Evolutionary conservation across 2,888 invertebrate species (phyloP).

Genomic region (Parascotia fuliginaria): DNA sequence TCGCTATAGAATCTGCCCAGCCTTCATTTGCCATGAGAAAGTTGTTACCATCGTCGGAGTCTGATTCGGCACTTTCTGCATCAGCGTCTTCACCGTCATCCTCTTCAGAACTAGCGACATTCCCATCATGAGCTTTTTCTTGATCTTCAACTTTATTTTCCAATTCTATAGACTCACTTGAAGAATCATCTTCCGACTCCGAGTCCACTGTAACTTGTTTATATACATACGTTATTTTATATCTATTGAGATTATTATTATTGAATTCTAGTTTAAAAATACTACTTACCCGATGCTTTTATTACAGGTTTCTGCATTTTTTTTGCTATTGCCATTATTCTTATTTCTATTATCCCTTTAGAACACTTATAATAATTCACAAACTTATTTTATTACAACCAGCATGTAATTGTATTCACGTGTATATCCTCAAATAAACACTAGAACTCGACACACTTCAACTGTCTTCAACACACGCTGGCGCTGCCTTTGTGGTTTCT

Average conservation of each 20-base stretch:
- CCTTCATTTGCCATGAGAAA: conserved; percentile 86
- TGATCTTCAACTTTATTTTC: conserved; percentile 52
- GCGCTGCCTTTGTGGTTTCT: not conserved
- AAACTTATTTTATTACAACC: no score
- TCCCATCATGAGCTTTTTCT: conserved; percentile 1
- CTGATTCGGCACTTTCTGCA: conserved; percentile 45
- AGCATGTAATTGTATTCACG: no score
- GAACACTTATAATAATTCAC: no score
- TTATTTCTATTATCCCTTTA: conserved; percentile 5
- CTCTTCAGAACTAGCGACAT: conserved; percentile 41
- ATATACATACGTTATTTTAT: not conserved
- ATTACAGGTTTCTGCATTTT: conserved; percentile 64
- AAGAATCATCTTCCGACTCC: conserved; percentile 56
- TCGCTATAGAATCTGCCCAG: conserved; percentile 94
- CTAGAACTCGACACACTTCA: no score
- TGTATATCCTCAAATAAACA: no score
- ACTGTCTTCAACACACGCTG: not conserved
- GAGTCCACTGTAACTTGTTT: conserved; percentile 54
- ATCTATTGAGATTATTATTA: no score
- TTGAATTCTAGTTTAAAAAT: no score
- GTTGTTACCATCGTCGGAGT: conserved; percentile 33
- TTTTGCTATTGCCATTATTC: conserved; percentile 59
- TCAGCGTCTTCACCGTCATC: conserved; percentile 42
- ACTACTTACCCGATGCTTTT: conserved; percentile 68
- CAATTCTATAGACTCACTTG: conserved; percentile 59